Base-by-base conservation (phyloP, 2,888 invertebrate species). In the Heterodera filipjevi region DNA sequence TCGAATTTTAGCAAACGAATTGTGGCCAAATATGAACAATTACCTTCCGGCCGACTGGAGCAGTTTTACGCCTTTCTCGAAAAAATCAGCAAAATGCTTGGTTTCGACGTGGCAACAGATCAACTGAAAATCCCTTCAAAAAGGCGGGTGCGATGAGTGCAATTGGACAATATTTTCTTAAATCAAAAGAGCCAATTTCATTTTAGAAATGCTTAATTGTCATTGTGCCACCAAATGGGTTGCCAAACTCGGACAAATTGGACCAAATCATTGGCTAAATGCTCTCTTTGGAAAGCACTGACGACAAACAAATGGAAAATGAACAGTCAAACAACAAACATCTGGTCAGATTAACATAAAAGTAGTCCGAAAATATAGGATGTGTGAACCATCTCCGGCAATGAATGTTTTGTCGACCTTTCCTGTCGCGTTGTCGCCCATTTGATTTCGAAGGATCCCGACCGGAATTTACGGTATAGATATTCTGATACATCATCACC, bases 401-500 rank as follows among this genome's bases (percentile, higher is more conserved):
- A 53, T 22, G 53, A 53, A 53, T 53, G 53, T 53, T 53, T 53
- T 53, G 53, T 53, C 22, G 53, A 53, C 53, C 53, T 53, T 53
- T 53, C 53, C 22, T 22, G 53, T 53, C 53, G 53, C 53, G 3
- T 53, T 53, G 19, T 53, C 22, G 16, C 53, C 22, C 16, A 22
- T 53, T 19, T 53, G 53, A 53, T 53, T 6, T 12, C n/a, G n/a
- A 53, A 53, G 6, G 53, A 19, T 53, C 22, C 53, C 22, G 53
- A 53, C 6, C 53, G 19, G 22, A 53, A 53, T 19, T 22, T 53
- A 6, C 6, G 53, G 53, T 53, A 6, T 6, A 22, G 16, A 53
- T 53, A 19, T 53, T 16, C 6, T 22, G 19, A 22, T 19, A 49
- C 6, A 53, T 10, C 6, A 39, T 39, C 39, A n/a, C n/a, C n/a